Base-by-base conservation (phyloP, 2,888 invertebrate genomes). In the Scaptodrosophila latifasciaeformis region DNA sequence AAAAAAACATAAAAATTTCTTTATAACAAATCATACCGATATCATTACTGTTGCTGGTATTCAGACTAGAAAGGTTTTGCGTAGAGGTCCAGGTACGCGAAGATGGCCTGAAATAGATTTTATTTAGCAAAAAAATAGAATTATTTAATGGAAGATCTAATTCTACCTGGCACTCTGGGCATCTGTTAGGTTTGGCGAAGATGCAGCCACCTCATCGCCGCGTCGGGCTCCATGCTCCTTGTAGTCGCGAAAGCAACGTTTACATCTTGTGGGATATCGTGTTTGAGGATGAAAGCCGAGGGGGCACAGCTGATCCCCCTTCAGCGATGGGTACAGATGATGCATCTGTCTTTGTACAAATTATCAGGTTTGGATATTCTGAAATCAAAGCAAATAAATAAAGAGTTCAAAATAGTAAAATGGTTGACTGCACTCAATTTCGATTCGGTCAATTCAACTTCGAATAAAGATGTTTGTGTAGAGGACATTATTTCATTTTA, bases 281-380 rank as follows among this genome's bases (percentile, higher is more conserved):
- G 96, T 95, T 88, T 96, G 96, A 57, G 96, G 96, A 88, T 96
- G 95, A 87, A 96, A 96, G 40, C 96, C 96, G 84, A 96, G 88
- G 62, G 96, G 96, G 86, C 96, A 96, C 75, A 96, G 87, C 63
- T 95, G 93, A 87, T 96, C 96, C 78, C 94, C 95, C 84, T 92
- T 92, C 84, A 92, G 81, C 68, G 86, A 83, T 75, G 86, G 86
- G 80, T 86, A 87, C 76, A 86, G 80, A 76, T 87, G 86, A 86
- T 86, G 87, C 86, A 86, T 86, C 81, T 75, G 79, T 75, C 54
- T 54, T 65, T 68, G 63, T 62, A 49, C 62, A 70, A 60, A 57
- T 65, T 59, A 53, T 67, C 75, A 67, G 78, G 62, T 80, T 70
- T 56, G 65, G 48, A 59, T 61, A 65, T 67, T 65, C 81, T 74